These are phyloP conservation scores for Torymus texanus DNA, from an alignment of 2,888 invertebrate genomes.

Conservation along the genomic window DNA sequence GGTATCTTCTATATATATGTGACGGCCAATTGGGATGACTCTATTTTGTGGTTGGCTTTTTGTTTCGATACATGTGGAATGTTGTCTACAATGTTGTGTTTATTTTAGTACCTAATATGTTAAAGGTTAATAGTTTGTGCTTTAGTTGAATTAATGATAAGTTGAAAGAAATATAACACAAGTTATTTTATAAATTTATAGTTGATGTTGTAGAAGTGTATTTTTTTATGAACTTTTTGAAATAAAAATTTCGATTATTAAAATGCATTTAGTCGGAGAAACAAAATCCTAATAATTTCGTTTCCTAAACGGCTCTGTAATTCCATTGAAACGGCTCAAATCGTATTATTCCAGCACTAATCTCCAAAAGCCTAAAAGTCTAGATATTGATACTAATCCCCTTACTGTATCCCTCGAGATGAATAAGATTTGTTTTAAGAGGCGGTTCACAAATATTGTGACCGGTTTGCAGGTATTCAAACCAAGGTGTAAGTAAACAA, in stretches of 20 bases:
- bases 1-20: not conserved
- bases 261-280: not conserved
- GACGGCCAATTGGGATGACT: too few species aligned
- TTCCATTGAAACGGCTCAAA: constrained; percentile 8
- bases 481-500: not conserved
- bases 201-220: too few species aligned
- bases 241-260: too few species aligned
- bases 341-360: constrained; percentile 23
- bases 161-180: too few species aligned
- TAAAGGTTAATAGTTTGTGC: too few species aligned
- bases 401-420: not conserved
- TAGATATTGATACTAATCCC: constrained; percentile 15
- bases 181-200: too few species aligned
- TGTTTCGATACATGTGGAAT: too few species aligned
- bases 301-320: constrained; percentile 13
- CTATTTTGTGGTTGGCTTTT: too few species aligned
- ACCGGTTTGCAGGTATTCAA: not conserved
- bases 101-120: too few species aligned
- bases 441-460: not conserved
- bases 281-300: not conserved
- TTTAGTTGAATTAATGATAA: too few species aligned
- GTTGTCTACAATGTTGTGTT: too few species aligned
- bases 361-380: constrained; percentile 13
- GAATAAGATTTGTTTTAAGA: constrained; percentile 12
- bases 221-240: too few species aligned